Conservation (phyloP, 64 coral and sea anemone species). For the Dendrophyllia cribrosa region DNA sequence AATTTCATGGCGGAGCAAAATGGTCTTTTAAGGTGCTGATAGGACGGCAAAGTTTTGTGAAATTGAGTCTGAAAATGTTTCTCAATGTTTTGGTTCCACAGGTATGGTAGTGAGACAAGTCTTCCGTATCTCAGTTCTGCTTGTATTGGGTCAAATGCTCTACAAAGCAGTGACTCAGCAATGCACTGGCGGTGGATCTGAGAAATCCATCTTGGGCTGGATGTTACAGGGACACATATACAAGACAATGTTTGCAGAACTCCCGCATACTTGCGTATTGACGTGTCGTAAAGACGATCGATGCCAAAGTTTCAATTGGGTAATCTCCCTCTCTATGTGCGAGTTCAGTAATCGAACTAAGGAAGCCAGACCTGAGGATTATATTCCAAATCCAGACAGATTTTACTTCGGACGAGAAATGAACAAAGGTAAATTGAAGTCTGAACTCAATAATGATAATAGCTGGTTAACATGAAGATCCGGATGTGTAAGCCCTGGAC, state of each 20-base stretch:
- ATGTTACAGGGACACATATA: neutral
- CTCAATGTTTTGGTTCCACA: no score
- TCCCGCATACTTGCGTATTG: neutral
- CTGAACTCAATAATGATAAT: neutral
- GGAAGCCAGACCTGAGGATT: neutral
- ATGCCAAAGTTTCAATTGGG: constrained; percentile 10
- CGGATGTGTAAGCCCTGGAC: no score
- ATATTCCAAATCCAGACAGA: neutral
- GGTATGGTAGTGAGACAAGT: no score
- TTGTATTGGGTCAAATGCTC: no score
- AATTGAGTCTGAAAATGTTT: no score
- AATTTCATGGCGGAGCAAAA: no score
- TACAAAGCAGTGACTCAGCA: no score
- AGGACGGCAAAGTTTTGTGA: no score
- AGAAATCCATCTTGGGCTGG: neutral
- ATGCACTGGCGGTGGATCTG: neutral
- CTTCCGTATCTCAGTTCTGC: no score
- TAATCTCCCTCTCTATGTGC: neutral
- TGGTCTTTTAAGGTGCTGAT: no score
- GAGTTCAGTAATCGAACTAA: neutral
- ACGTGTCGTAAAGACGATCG: neutral
- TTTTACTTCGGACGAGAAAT: neutral
- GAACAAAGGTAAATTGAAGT: neutral
- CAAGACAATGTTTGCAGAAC: neutral
- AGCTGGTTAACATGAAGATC: neutral